phyloP scores from a whole-genome alignment of 2,888 invertebrate species.

The Macaria liturata region DNA sequence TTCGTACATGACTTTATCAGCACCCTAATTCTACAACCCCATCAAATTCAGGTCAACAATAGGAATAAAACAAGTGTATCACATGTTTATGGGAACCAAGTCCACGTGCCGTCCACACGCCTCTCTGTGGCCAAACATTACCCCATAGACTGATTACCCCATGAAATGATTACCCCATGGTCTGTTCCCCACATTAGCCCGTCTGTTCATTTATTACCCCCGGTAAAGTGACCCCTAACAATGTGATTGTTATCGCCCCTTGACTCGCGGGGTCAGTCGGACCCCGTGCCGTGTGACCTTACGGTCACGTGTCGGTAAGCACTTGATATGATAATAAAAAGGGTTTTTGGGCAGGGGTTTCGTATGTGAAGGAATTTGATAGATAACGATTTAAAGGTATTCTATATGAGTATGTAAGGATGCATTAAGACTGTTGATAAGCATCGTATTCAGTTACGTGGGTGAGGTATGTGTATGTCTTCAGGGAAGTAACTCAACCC shows the following conservation, averaged over 20 bases:
- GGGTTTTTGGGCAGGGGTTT: conserved; percentile 13
- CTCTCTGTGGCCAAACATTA: conserved; percentile 62
- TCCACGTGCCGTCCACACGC: conserved; percentile 76
- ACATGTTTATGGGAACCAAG: conserved; percentile 53
- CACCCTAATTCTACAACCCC: conserved; percentile 18
- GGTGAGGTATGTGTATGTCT: too few relatives aligned
- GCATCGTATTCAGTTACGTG: too few relatives aligned
- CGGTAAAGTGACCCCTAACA: conserved; percentile 43
- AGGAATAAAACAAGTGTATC: conserved; percentile 42
- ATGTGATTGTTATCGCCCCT: conserved; percentile 68
- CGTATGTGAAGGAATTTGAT: conserved; percentile 20
- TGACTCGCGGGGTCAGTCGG: conserved; percentile 62
- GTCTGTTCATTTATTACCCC: conserved; percentile 40
- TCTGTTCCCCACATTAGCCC: conserved; percentile 51
- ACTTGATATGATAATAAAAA: conserved; percentile 6
- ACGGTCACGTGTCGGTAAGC: conserved; percentile 50
- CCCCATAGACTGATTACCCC: conserved; percentile 30
- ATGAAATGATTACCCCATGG: too few relatives aligned
- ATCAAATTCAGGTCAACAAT: conserved; percentile 29
- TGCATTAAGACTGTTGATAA: too few relatives aligned
- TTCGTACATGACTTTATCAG: conserved; percentile 6
- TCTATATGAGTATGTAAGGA: too few relatives aligned
- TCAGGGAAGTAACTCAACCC: conserved; percentile 34
- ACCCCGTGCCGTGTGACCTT: conserved; percentile 45
- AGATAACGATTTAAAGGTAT: neutral